Evolutionary conservation across 2,888 invertebrate species (phyloP), one percentile per base, ranked within the genome.

Genomic region (Bellardia bayeri): DNA sequence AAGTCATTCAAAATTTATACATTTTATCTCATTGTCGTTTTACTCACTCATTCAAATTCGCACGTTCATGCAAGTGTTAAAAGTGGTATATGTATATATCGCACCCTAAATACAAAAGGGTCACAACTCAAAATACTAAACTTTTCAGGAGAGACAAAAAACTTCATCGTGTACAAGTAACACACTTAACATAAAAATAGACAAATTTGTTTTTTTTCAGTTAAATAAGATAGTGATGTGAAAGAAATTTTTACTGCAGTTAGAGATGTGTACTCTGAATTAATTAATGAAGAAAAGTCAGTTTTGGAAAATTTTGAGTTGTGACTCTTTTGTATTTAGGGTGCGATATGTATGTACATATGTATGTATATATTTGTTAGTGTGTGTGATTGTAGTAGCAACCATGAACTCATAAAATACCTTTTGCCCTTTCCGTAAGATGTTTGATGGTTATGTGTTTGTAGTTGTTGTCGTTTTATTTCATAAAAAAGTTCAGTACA

Each of bases 371-470:
- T 61, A n/a, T 49, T 33, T 3, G 42, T 49, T 8, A 37, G 58
- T 45, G 3, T 51, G 2, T 51, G 11, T n/a, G 66, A 40, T 45
- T 42, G 37, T 33, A 72, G 40, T 58, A 66, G 54, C 49, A 83
- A 64, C 82, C 86, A 75, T 86, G 86, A 86, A 86, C 86, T 76
- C 79, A 58, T 74, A 63, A 74, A 74, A 74, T 80, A 85, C 51
- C 63, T 82, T 86, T 80, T 86, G 82, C 69, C 86, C 79, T 83
- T 86, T 86, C 80, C 75, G 11, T 49, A 82, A 86, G 74, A 86
- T 82, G 72, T 45, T 78, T 78, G 51, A 23, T 63, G 40, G 54
- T 71, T 33, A 16, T 33, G 9, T 69, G 33, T 45, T 37, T 71
- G 40, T 51, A 5, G 51, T n/a, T n/a, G 23, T 78, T 16, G n/a